Percentiles rank a stretch among this genome's conserved stretches.
Conservation (phyloP, 2,113 vertebrate genomes). For the Prionailurus viverrinus region DNA sequence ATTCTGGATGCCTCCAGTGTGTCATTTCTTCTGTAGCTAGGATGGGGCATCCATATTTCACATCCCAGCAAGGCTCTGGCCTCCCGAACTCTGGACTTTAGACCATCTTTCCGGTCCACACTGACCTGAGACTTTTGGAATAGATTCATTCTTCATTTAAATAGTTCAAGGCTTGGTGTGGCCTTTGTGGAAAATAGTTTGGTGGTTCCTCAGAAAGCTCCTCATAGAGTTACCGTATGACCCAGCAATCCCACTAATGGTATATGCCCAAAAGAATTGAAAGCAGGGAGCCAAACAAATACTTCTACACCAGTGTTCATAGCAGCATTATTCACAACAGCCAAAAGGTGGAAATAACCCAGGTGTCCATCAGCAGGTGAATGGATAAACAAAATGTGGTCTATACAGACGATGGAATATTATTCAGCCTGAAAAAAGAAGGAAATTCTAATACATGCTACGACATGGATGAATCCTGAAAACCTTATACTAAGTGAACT, state of each 20-base stretch:
- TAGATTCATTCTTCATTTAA: not conserved
- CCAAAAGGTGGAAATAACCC: not conserved
- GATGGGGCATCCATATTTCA: not conserved
- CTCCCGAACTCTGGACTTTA: not conserved
- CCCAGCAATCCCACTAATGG: not conserved
- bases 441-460: not conserved
- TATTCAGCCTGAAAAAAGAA: not conserved
- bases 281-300: not conserved
- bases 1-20: not conserved
- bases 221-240: not conserved
- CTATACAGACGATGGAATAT: fast-evolving
- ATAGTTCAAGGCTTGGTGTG: not conserved
- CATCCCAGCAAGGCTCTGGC: not conserved
- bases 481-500: not conserved
- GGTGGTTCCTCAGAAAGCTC: not conserved
- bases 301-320: not conserved
- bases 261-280: not conserved
- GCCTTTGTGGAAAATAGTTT: not conserved
- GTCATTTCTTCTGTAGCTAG: not conserved
- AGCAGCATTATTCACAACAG: not conserved
- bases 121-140: not conserved
- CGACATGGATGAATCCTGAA: not conserved
- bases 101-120: not conserved
- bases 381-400: not conserved
- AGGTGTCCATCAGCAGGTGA: not conserved